Conservation (phyloP, 2,113 vertebrate species). For the Hemiscyllium ocellatum region DNA sequence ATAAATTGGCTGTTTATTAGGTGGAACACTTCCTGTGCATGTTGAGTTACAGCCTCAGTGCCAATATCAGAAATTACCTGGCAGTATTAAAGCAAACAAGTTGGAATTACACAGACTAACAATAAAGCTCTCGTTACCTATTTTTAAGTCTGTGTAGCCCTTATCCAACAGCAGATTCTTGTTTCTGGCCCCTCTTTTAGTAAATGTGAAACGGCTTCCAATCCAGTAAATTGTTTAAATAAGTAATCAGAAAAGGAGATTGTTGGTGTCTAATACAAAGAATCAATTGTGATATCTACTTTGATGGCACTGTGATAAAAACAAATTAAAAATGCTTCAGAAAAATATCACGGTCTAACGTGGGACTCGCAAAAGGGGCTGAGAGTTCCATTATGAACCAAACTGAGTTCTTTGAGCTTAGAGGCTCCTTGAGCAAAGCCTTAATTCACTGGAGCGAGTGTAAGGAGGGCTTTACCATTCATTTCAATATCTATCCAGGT, state of each 20-base stretch:
- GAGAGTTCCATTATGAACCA: no score
- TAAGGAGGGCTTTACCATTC: no score
- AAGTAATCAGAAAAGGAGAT: neutral
- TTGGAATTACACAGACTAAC: neutral
- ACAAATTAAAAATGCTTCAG: no score
- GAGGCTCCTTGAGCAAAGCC: no score
- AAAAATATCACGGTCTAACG: no score
- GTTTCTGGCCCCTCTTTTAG: neutral
- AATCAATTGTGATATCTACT: no score
- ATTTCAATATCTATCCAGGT: no score
- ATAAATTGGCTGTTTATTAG: neutral
- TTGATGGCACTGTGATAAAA: no score
- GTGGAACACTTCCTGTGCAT: neutral
- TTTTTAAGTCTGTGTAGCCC: neutral
- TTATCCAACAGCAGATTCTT: neutral
- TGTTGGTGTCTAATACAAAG: neutral
- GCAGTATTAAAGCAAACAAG: neutral
- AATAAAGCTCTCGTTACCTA: neutral
- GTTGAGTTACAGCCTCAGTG: neutral
- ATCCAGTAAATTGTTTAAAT: neutral
- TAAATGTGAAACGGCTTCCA: neutral
- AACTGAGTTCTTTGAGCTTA: no score
- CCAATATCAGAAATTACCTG: neutral
- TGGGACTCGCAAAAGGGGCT: no score
- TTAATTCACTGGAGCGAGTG: no score